Base-by-base conservation (phyloP, 2,888 invertebrate species). In the Graphium colonna region DNA sequence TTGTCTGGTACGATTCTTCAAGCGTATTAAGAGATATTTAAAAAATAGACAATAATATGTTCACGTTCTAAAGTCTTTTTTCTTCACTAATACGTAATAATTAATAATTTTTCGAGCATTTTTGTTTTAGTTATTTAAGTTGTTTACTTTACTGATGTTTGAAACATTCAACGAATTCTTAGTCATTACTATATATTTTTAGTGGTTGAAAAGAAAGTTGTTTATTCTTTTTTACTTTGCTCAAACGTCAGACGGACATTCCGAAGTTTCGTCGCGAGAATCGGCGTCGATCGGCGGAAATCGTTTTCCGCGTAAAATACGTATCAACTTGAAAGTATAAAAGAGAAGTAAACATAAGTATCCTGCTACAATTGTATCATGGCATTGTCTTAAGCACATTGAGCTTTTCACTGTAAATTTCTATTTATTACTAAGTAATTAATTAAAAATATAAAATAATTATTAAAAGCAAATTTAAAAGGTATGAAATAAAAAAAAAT, bases 221-320 rank as follows among this genome's bases (percentile, higher is more conserved):
- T 36, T n/a, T 15, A 9, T 51, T 10, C 33, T 26, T n/a, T 17
- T 31, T 18, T 39, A 18, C 41, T 9, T 36, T 21, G 26, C 26
- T 5, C 7, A 36, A 42, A 46, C 36, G 28, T 17, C 9, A 48
- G 13, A 9, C 48, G 49, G 48, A 49, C 44, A 54, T 54, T 54
- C 53, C 49, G 44, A 44, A 54, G 49, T 12, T 49, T 39, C 39
- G 7, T 36, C 38, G 44, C 36, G 18, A 36, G 36, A 10, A 36
- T 52, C 31, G 44, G 5, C 18, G 21, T 13, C 21, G 15, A 49
- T 45, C 39, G 44, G 5, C 8, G 53, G 48, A 54, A 48, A 44
- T 40, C 17, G 15, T 44, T 44, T 54, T 44, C 53, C 49, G 53
- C 53, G 53, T 54, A 54, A 49, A 49, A 49, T 31, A 54, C 53